Evolutionary conservation across 1,140 invertebrate species (phyloP).

Genomic region (Xylocopa sonorina): DNA sequence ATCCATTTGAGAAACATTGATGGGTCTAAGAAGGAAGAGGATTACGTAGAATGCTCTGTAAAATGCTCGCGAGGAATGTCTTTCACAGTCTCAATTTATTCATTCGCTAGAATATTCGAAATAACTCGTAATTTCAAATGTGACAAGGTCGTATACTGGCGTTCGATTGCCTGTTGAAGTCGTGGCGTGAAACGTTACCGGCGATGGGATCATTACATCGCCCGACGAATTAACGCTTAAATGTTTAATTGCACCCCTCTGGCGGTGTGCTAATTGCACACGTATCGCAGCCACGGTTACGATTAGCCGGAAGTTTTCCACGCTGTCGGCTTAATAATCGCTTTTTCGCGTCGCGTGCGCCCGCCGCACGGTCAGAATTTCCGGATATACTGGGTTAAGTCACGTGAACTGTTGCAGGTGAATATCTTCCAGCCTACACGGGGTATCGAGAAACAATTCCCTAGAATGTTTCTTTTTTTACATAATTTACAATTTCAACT

Average conservation of each 20-base stretch:
- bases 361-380: too few relatives aligned
- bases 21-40: too few relatives aligned
- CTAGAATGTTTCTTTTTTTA: too few relatives aligned
- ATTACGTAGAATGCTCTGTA: too few relatives aligned
- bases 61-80: too few relatives aligned
- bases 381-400: background rate
- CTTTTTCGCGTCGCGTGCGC: background rate
- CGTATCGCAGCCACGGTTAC: conserved; percentile 2
- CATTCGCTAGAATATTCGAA: background rate
- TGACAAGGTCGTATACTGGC: background rate
- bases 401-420: background rate
- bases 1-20: too few relatives aligned
- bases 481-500: too few relatives aligned
- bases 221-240: conserved; percentile 21
- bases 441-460: too few relatives aligned
- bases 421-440: too few relatives aligned
- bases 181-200: background rate
- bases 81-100: too few relatives aligned
- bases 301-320: conserved; percentile 11
- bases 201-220: conserved; percentile 6
- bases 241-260: conserved; percentile 29
- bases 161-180: background rate
- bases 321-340: background rate
- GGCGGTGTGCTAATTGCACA: conserved; percentile 6
- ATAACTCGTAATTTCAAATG: background rate